Base-by-base conservation (phyloP, 2,888 invertebrate genomes). In the Lycophotia porphyrea region DNA sequence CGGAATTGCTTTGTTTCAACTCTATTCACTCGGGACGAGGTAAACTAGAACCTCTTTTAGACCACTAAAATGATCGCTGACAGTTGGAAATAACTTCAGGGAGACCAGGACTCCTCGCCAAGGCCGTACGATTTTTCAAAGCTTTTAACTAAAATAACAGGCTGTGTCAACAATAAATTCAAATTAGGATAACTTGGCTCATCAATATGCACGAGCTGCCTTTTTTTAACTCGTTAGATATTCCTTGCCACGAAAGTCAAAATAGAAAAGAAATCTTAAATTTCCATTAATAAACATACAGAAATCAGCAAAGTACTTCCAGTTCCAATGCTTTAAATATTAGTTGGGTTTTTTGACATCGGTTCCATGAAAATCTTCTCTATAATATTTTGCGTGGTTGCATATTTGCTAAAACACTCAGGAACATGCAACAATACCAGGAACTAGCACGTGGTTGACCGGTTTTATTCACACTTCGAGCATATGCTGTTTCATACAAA, bases 1-100 rank as follows among this genome's bases (percentile, higher is more conserved):
- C 70, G 74, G 84, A 88, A 89, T 90, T 88, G 87, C 88, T 89
- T 90, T 92, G 89, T 90, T 91, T 89, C 86, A 80, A 79, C 82
- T 82, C 76, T 81, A 82, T 81, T 84, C 84, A 60, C 82, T 42
- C 21, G 84, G 85, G 87, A 69, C 74, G 86, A 88, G 85, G 88
- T 88, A 89, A 90, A 88, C 88, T 88, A 86, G 85, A 84, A 72
- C 81, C 78, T 78, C 74, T 78, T 84, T 81, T 64, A 76, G 84
- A 82, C 87, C 86, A 84, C 86, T 86, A 85, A 89, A 90, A 91
- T 88, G 88, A 84, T 86, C 55, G 79, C 84, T 87, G 88, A 84
- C 86, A 87, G 79, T 87, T 88, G 72, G 78, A 87, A 80, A 76
- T 78, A 81, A 74, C 74, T 85, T 87, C 65, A 71, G 21, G 49